Percentiles rank a stretch among this genome's conserved stretches.
These are phyloP conservation scores for Sebastes dallii DNA, from an alignment of 2,797 vertebrate genomes.

Conservation along the genomic window DNA sequence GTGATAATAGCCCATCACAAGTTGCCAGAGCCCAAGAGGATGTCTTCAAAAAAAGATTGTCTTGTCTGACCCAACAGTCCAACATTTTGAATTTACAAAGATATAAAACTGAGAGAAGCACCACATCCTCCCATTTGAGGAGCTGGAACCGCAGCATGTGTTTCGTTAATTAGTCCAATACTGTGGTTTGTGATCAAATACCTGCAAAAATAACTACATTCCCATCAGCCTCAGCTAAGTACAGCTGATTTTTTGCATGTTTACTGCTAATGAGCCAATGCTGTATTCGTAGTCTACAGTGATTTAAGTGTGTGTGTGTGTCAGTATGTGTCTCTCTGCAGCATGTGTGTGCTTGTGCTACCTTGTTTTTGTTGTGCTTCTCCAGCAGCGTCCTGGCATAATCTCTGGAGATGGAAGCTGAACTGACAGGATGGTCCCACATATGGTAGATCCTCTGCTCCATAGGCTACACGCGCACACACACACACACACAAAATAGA, in stretches of 20 bases:
- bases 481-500: conserved; percentile 12
- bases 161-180: background rate
- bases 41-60: background rate
- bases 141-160: background rate
- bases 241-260: background rate
- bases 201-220: background rate
- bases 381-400: conserved; percentile 76
- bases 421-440: conserved; percentile 82
- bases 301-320: background rate
- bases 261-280: background rate
- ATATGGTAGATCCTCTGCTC: conserved; percentile 77
- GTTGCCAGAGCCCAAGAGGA: background rate
- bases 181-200: background rate
- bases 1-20: background rate
- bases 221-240: background rate
- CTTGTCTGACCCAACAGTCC: background rate
- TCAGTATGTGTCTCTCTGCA: background rate
- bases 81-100: background rate
- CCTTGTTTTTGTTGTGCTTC: conserved; percentile 73
- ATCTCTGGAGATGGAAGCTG: conserved; percentile 76
- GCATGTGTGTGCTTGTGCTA: conserved; percentile 39
- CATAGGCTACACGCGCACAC: conserved; percentile 63
- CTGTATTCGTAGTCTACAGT: background rate
- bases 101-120: background rate
- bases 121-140: background rate